These are phyloP conservation scores for Picus viridis DNA, from an alignment of 2,797 vertebrate species.

Conservation along the genomic window DNA sequence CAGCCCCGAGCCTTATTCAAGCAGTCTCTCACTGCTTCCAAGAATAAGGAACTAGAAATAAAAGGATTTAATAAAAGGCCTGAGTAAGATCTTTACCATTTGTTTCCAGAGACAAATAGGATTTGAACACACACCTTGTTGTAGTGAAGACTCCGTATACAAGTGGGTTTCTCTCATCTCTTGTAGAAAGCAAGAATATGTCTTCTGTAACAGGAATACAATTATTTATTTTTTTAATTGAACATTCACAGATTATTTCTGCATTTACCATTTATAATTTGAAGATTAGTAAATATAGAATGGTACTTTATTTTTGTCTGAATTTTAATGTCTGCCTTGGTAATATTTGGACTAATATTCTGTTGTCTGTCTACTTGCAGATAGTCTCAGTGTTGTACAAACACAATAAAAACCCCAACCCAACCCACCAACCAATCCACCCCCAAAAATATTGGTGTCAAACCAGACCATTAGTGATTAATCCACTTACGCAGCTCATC, in stretches of 20 bases:
- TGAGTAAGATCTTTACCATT: background rate
- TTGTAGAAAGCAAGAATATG: slow-evolving; percentile 92
- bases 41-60: background rate
- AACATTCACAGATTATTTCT: background rate
- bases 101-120: background rate
- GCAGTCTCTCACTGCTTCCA: background rate
- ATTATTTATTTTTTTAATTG: background rate
- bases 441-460: background rate
- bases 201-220: slow-evolving; percentile 84
- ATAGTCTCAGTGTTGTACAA: background rate
- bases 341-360: background rate
- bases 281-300: background rate
- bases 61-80: background rate
- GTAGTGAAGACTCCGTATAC: slow-evolving; percentile 97
- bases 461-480: background rate
- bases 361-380: background rate
- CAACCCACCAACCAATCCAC: no score
- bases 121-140: slow-evolving; percentile 85
- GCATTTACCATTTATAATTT: background rate
- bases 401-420: no score
- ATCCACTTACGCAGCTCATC: slow-evolving; percentile 94
- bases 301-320: background rate
- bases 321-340: background rate
- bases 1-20: background rate
- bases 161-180: slow-evolving; percentile 91